Conservation (phyloP, 2,888 invertebrate species). For the Creontiades dilutus region DNA sequence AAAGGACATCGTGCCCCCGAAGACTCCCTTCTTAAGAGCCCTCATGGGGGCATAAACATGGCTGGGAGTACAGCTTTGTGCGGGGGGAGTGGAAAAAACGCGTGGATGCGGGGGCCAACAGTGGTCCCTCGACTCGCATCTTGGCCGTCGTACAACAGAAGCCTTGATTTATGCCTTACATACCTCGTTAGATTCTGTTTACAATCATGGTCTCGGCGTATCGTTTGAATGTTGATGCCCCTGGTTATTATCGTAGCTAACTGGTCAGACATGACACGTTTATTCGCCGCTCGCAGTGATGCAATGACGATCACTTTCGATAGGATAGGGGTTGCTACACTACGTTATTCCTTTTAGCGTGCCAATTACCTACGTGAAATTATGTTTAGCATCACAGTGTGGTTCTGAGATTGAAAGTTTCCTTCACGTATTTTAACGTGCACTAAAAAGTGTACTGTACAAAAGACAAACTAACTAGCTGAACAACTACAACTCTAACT, state of each 20-base stretch:
- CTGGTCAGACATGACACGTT: no score
- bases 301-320: no score
- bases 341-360: no score
- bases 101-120: neutral
- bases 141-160: neutral
- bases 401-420: no score
- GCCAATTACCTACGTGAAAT: no score
- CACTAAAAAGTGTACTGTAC: no score
- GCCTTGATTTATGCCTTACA: neutral
- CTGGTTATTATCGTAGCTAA: neutral
- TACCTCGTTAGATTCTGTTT: neutral
- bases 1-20: neutral
- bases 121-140: slow-evolving; percentile 39
- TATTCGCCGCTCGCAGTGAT: no score
- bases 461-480: no score
- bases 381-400: no score
- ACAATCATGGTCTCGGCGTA: neutral
- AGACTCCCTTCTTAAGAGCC: neutral
- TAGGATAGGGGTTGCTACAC: no score
- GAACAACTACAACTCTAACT: no score
- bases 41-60: slow-evolving; percentile 7
- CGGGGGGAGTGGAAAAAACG: neutral
- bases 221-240: neutral
- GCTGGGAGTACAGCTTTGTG: neutral
- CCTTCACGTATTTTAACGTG: no score